Evolutionary conservation across 2,113 vertebrate species (phyloP).

Genomic region (Herpailurus yagouaroundi): DNA sequence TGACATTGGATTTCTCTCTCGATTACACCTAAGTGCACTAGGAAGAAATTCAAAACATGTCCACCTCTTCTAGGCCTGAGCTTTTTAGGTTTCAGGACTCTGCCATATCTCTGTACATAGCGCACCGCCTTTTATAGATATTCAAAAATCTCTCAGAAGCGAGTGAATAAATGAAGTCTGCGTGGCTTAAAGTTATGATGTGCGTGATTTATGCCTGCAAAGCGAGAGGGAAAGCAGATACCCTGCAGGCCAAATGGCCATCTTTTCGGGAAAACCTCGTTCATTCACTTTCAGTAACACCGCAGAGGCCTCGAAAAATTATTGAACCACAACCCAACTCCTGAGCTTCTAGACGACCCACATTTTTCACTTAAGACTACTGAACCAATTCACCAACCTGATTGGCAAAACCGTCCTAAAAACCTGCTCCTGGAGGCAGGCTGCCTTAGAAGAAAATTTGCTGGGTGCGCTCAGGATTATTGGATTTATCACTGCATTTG

Average conservation of each 20-base stretch:
- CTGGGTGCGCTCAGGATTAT: neutral
- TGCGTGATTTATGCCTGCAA: neutral
- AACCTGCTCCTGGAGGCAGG: neutral
- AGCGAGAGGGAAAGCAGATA: neutral
- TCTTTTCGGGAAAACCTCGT: neutral
- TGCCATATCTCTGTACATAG: neutral
- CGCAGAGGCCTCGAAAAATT: neutral
- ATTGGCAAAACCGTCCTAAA: neutral
- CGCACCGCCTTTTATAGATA: neutral
- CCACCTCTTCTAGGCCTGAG: neutral
- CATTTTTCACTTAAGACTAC: slow-evolving; percentile 39
- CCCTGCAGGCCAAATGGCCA: neutral
- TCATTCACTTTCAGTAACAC: neutral
- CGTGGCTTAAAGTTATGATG: neutral
- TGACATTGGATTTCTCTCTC: slow-evolving; percentile 12
- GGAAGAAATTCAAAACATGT: neutral
- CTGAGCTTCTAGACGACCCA: slow-evolving; percentile 26
- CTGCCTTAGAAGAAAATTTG: neutral
- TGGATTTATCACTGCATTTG: neutral
- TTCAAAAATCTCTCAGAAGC: neutral
- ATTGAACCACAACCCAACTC: neutral
- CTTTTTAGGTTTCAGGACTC: neutral
- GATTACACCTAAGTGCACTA: neutral
- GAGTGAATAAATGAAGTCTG: neutral
- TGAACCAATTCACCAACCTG: slow-evolving; percentile 43